Evolutionary conservation across 2,113 vertebrate species (phyloP), one percentile per base, ranked within the genome.

Genomic region (Cyphomyrus discorhynchus): DNA sequence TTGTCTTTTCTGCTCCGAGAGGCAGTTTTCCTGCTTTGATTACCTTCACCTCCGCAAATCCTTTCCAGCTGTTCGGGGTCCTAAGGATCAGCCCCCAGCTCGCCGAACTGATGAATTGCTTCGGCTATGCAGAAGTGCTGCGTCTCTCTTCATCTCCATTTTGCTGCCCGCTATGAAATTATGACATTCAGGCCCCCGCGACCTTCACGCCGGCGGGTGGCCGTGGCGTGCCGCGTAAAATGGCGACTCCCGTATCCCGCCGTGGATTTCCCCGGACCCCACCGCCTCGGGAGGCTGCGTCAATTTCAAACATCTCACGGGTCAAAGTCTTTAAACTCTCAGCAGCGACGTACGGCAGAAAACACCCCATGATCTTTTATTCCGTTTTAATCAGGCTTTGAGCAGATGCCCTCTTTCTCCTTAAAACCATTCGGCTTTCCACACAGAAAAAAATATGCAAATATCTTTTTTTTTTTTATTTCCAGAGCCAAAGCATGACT

Each of bases 61-160:
- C 86, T 56, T 53, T 62, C 89, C 42, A 52, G 89, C 53, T 49
- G 80, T 66, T 89, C 19, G 3, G 53, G 53, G 19, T 24, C 89
- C 56, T 31, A 49, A 70, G 47, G 80, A 84, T 62, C 88, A 47
- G 89, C 89, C 21, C 56, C 46, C 52, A 5, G 82, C 89, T 49
- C 82, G 27, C 50, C 77, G 19, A 42, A 42, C 53, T 85, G 89
- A 89, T 86, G 52, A 86, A 89, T 89, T 85, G 50, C 83, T 19
- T 13, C 7, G 56, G 83, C 56, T 53, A 7, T 46, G 58, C 84
- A 77, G 56, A 83, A 89, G 49, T 89, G 88, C 88, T 80, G 49
- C 42, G 88, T 83, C 3, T 58, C 52, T 58, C 50, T 84, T 89
- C 88, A 84, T 89, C 82, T 89, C 35, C 88, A 89, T 84, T 89